A percentile compares a stretch with the other conserved stretches of the same genome.
Conservation (phyloP, 2,113 vertebrate genomes). For the Chlamydotis undulata region DNA sequence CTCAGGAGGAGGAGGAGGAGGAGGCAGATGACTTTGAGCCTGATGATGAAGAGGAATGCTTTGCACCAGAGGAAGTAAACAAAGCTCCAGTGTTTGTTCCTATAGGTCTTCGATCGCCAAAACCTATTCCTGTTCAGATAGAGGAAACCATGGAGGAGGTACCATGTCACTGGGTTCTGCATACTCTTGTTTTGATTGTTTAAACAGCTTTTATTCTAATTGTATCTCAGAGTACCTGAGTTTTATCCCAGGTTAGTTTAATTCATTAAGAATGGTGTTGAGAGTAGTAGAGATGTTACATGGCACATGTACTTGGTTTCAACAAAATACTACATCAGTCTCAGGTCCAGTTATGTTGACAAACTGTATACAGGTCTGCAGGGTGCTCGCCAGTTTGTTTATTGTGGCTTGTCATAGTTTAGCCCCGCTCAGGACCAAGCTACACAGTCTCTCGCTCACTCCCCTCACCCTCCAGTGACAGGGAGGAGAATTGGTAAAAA, state of each 20-base stretch:
- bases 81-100: slow-evolving; percentile 87
- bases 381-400: neutral
- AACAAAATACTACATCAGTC: neutral
- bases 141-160: slow-evolving; percentile 94
- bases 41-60: slow-evolving; percentile 72
- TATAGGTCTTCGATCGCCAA: slow-evolving; percentile 82
- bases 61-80: slow-evolving; percentile 80
- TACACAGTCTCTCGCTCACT: no score
- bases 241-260: neutral
- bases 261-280: neutral
- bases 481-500: no score
- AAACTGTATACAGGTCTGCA: neutral
- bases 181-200: neutral
- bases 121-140: slow-evolving; percentile 78
- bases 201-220: neutral
- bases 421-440: no score
- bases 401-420: neutral
- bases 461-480: no score
- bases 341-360: neutral
- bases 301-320: neutral
- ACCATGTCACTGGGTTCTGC: neutral
- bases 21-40: slow-evolving; percentile 75
- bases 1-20: slow-evolving; percentile 76
- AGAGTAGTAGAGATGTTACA: neutral
- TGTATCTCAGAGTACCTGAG: neutral